phyloP scores from a whole-genome alignment of 1,140 invertebrate genomes.

The silkworm (Bombyx mori) region DNA sequence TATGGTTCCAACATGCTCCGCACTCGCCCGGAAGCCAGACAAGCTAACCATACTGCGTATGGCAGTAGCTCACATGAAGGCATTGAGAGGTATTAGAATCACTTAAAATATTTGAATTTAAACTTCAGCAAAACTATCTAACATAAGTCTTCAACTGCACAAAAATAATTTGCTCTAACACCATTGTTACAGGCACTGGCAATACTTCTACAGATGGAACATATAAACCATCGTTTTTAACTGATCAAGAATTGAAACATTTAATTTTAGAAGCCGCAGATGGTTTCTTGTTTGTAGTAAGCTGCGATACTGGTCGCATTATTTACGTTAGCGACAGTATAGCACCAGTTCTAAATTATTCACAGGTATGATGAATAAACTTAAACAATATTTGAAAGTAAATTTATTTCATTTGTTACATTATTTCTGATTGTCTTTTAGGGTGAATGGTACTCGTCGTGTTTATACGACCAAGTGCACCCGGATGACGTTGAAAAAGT shows the following conservation, averaged over 20 bases:
- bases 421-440: constrained; percentile 50
- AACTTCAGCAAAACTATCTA: too few relatives aligned
- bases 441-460: constrained; percentile 97
- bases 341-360: constrained; percentile 96
- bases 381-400: background rate
- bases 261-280: constrained; percentile 98
- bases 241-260: constrained; percentile 99
- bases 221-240: constrained; percentile 98
- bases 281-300: constrained; percentile 98
- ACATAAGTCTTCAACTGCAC: too few relatives aligned
- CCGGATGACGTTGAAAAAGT: constrained; percentile 98
- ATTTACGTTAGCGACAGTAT: constrained; percentile 99
- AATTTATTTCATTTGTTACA: background rate
- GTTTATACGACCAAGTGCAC: constrained; percentile 96
- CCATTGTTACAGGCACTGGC: constrained; percentile 82
- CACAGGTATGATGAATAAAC: constrained; percentile 73
- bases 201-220: constrained; percentile 94
- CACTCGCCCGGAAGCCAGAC: constrained; percentile 97
- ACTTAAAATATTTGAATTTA: background rate
- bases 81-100: constrained; percentile 81
- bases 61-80: constrained; percentile 99
- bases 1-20: constrained; percentile 99
- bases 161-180: too few relatives aligned
- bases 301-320: constrained; percentile 96
- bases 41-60: constrained; percentile 99